Base-by-base conservation (phyloP, 2,888 invertebrate species). In the Fabriciana adippe region DNA sequence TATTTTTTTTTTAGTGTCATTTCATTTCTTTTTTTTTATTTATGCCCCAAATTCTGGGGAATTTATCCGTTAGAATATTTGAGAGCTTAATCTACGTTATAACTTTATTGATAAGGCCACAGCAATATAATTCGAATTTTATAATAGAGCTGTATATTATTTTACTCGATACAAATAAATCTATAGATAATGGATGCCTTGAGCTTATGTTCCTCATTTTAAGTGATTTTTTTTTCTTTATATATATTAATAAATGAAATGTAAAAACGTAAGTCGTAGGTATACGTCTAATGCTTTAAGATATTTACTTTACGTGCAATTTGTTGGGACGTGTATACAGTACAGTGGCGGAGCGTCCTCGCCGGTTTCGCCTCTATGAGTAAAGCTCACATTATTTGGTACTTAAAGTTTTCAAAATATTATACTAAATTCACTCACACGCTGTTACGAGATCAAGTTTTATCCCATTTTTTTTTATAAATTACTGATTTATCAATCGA, bases 161-260 rank as follows among this genome's bases (percentile, higher is more conserved):
- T 55, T 55, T 55, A 41, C 11, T 31, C 6, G 11, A 63, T 18
- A 31, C 50, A 64, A 61, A 64, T 56, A 55, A 68, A 64, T 65
- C 54, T 54, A 62, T 21, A 56, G 48, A 45, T 18, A 59, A 35
- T 15, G 66, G 50, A 45, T 63, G 60, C 59, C 66, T 66, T 60
- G 51, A 66, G 66, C 66, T 66, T 72, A 72, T 67, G 79, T 79
- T 81, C 79, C 79, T 79, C 76, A 72, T 21, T 74, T 67, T 76
- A 76, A 77, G 74, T 76, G 73, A 72, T 73, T 73, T 73, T 69
- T 62, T 50, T 76, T 74, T 73, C 70, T 71, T 68, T 65, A 60
- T 21, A 67, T 66, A 67, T 67, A 61, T 15, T 50, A 15, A 48
- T 21, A 14, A 59, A 45, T 55, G 65, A 63, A 66, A 66, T 75